phyloP scores from a whole-genome alignment of 2,888 invertebrate genomes.

The Xestobium rufovillosum region DNA sequence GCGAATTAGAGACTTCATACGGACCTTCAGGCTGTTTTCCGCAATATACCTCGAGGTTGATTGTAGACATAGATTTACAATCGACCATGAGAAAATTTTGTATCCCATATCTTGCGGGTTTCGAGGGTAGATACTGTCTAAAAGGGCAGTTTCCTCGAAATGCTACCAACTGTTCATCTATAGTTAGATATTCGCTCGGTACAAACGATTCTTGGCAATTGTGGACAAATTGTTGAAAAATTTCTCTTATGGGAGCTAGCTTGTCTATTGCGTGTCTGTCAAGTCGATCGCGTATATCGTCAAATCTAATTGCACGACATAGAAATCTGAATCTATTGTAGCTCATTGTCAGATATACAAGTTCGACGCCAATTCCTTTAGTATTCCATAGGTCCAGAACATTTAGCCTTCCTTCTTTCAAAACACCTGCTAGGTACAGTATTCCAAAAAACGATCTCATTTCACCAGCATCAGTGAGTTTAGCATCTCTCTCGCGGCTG shows the following conservation, averaged over 20 bases:
- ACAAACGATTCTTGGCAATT: conserved; percentile 20
- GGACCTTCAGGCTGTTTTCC: conserved; percentile 3
- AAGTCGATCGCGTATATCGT: conserved; percentile 12
- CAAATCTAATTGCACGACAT: conserved; percentile 17
- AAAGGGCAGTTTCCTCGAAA: conserved; percentile 23
- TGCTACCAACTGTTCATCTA: conserved; percentile 22
- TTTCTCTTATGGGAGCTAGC: conserved; percentile 20
- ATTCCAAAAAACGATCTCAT: conserved; percentile 24
- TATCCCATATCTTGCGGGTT: conserved; percentile 8
- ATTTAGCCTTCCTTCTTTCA: conserved; percentile 18
- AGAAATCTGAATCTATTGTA: conserved; percentile 20
- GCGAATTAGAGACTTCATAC: neutral
- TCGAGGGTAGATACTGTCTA: conserved; percentile 25
- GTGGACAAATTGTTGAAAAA: conserved; percentile 24
- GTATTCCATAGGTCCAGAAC: conserved; percentile 21
- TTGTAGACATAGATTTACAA: neutral
- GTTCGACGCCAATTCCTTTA: conserved; percentile 21
- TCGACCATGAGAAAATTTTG: neutral
- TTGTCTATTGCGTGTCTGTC: conserved; percentile 13
- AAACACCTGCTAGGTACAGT: conserved; percentile 23
- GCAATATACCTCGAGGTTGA: neutral
- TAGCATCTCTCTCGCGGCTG: no score
- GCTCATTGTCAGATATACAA: conserved; percentile 21
- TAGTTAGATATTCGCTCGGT: conserved; percentile 20
- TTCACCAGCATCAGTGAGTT: conserved; percentile 20